Evolutionary conservation across 2,888 invertebrate genomes (phyloP).

Genomic region (Spodoptera exigua): DNA sequence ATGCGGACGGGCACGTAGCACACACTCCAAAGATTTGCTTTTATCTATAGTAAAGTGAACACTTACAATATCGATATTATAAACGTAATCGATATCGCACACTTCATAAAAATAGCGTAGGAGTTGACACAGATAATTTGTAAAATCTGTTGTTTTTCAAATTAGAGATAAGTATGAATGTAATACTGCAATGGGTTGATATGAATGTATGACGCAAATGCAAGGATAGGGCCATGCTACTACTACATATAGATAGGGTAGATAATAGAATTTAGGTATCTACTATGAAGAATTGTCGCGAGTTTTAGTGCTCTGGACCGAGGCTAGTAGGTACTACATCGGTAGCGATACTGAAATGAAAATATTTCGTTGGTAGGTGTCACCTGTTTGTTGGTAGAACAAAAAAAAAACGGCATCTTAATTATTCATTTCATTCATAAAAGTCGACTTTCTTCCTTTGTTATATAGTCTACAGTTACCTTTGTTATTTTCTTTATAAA

Average conservation of each 20-base stretch:
- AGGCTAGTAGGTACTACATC: too few species aligned
- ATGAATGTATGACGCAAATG: conserved; percentile 10
- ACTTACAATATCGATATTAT: conserved; percentile 32
- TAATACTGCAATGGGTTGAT: conserved; percentile 11
- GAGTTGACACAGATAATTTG: conserved; percentile 29
- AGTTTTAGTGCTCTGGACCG: too few species aligned
- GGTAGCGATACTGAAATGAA: too few species aligned
- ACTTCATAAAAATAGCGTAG: conserved; percentile 25
- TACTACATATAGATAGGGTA: conserved; percentile 1
- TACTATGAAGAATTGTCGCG: too few species aligned
- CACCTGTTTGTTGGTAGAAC: too few species aligned
- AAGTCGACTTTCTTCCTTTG: too few species aligned
- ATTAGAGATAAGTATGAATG: conserved; percentile 27
- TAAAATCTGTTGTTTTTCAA: conserved; percentile 33
- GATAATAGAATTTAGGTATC: conserved; percentile 23
- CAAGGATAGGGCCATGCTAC: conserved; percentile 9
- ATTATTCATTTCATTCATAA: too few species aligned
- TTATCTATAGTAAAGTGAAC: conserved; percentile 38
- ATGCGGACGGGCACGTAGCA: conserved; percentile 75
- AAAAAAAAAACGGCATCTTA: too few species aligned
- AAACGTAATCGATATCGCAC: conserved; percentile 32
- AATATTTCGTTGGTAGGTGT: too few species aligned
- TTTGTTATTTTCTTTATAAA: too few species aligned
- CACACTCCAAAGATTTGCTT: conserved; percentile 32
- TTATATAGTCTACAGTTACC: too few species aligned